Base-by-base conservation (phyloP, 2,888 invertebrate species). In the Pammene aurita region DNA sequence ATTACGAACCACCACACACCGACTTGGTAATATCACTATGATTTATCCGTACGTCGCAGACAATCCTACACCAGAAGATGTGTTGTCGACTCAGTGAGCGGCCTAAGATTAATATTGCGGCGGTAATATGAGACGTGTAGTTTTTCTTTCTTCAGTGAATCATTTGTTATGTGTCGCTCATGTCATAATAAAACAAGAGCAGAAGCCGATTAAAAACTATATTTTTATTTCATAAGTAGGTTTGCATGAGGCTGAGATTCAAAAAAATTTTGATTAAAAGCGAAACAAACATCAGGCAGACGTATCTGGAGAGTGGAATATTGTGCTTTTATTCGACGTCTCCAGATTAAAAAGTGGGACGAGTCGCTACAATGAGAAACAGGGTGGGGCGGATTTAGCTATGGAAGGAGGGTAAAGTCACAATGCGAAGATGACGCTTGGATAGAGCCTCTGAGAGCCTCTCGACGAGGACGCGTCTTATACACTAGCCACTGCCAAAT, bases 271-370 rank as follows among this genome's bases (percentile, higher is more conserved):
- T 85, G 85, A 88, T 87, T 85, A 86, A 86, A 88, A 86, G 80
- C 78, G 78, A 80, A 83, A 85, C 82, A 84, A 84, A 84, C 83
- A 81, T 80, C 80, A 83, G 80, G 78, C 76, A 84, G 84, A 85
- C 82, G 83, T 86, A 87, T 86, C 84, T 82, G 80, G 80, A 76
- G 75, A 78, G 67, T 62, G 65, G 84, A 65, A 69, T 85, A 89
- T 88, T 89, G 89, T 89, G 84, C 84, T 86, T 87, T 85, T 89
- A 86, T 89, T 86, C 85, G 85, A 86, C 85, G 85, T 87, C 88
- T 88, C 86, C 83, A 87, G 91, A 90, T 89, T 89, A 88, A 90
- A 90, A 91, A 90, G 83, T 86, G 86, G 88, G 84, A 79, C 86
- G 87, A 79, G 83, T 69, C 60, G 58, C 58, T 77, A 87, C 88